Evolutionary conservation across 2,113 vertebrate species (phyloP).

Genomic region (Scortum barcoo): DNA sequence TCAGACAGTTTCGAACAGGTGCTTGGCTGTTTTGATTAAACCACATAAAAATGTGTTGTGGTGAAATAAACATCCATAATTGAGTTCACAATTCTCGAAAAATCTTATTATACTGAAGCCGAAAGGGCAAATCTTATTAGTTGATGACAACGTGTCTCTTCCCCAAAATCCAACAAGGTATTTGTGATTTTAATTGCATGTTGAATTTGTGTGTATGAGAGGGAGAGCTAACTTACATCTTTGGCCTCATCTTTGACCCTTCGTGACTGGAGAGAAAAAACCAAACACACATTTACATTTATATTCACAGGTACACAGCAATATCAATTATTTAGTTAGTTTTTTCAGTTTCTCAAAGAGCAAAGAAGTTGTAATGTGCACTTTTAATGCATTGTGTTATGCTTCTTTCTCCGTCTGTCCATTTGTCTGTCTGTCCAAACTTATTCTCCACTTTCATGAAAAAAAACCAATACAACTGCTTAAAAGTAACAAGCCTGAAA

Average conservation of each 20-base stretch:
- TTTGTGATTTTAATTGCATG: background rate
- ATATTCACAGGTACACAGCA: slow-evolving; percentile 15
- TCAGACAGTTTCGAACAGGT: slow-evolving; percentile 23
- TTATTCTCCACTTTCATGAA: background rate
- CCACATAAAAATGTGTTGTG: background rate
- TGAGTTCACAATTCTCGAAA: slow-evolving; percentile 54
- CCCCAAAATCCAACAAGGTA: slow-evolving; percentile 5
- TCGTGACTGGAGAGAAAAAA: slow-evolving; percentile 90
- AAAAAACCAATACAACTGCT: background rate
- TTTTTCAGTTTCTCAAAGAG: background rate
- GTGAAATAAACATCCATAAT: slow-evolving; percentile 37
- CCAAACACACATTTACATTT: slow-evolving; percentile 52
- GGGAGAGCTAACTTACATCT: slow-evolving; percentile 79
- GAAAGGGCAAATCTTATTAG: slow-evolving; percentile 22
- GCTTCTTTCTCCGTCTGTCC: slow-evolving; percentile 16
- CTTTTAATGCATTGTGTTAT: background rate
- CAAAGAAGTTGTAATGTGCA: background rate
- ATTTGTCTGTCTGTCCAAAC: background rate
- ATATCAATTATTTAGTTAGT: slow-evolving; percentile 1
- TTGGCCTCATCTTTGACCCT: slow-evolving; percentile 90
- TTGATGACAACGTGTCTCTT: background rate
- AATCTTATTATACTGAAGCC: slow-evolving; percentile 30
- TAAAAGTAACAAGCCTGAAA: slow-evolving; percentile 9
- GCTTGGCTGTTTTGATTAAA: slow-evolving; percentile 36
- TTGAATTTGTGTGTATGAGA: slow-evolving; percentile 22